A percentile compares a stretch with the other conserved stretches of the same genome.
Evolutionary conservation across 1,140 invertebrate genomes (phyloP).

Genomic region (Anagrus nilaparvatae): DNA sequence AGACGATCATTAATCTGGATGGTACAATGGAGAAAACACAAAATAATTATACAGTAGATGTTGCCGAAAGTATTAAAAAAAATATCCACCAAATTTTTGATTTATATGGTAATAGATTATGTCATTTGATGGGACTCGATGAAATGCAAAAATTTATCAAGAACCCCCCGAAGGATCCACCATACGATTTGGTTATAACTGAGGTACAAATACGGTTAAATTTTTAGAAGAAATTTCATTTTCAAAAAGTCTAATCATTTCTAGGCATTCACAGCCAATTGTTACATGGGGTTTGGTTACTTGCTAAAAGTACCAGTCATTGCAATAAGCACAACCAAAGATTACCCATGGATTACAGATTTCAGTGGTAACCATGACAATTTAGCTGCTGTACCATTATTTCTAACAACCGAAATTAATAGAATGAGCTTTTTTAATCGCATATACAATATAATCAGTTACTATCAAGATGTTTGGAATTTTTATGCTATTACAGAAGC

Average conservation of each 20-base stretch:
- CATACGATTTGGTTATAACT: slow-evolving; percentile 18
- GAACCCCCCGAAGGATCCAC: slow-evolving; percentile 12
- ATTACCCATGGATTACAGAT: slow-evolving; percentile 49
- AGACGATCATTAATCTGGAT: slow-evolving; percentile 6
- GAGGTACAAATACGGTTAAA: slow-evolving; percentile 14
- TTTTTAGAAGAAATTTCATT: background rate
- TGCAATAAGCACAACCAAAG: slow-evolving; percentile 28
- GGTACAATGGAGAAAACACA: background rate
- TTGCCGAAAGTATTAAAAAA: no score
- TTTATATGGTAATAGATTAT: slow-evolving; percentile 10
- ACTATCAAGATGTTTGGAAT: background rate
- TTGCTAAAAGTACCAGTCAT: slow-evolving; percentile 54
- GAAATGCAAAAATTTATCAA: slow-evolving; percentile 16
- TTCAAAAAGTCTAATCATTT: background rate
- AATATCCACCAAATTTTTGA: slow-evolving; percentile 6
- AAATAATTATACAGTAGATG: background rate
- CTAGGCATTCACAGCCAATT: slow-evolving; percentile 34
- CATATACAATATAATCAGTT: slow-evolving; percentile 30
- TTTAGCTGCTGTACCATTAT: slow-evolving; percentile 27
- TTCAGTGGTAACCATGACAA: slow-evolving; percentile 47
- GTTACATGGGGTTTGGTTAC: slow-evolving; percentile 48
- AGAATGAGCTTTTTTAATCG: slow-evolving; percentile 25
- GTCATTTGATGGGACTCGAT: slow-evolving; percentile 12
- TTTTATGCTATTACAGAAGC: slow-evolving; percentile 1
- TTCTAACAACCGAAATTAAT: background rate